Conservation (phyloP, 1,140 invertebrate genomes). For the Aleiodes sp. region DNA sequence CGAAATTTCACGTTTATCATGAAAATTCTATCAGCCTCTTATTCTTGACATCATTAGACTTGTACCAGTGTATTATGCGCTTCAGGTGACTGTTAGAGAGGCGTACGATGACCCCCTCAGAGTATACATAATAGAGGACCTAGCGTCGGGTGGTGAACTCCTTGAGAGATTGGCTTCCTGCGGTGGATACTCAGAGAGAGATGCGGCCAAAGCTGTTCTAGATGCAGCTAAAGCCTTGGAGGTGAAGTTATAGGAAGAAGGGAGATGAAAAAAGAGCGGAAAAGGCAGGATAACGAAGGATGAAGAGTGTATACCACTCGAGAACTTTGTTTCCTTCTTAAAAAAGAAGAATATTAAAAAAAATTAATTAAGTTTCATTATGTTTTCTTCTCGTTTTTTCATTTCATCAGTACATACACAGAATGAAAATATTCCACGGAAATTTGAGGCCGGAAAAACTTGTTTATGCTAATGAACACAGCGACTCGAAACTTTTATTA, state of each 20-base stretch:
- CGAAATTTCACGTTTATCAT: background rate
- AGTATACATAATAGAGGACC: conserved; percentile 46
- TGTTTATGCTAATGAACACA: conserved; percentile 61
- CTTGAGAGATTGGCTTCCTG: conserved; percentile 67
- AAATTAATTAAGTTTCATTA: background rate
- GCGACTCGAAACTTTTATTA: conserved; percentile 63
- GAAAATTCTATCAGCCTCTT: background rate
- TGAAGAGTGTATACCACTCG: too few species aligned
- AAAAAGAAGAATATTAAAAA: background rate
- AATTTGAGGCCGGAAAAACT: conserved; percentile 68
- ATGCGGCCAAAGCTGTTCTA: conserved; percentile 61
- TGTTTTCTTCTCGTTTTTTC: background rate
- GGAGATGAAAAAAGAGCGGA: background rate
- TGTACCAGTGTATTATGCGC: background rate
- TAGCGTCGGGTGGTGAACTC: conserved; percentile 60
- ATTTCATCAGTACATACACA: conserved; percentile 61
- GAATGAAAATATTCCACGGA: conserved; percentile 62
- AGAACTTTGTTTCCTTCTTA: background rate
- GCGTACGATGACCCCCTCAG: conserved; percentile 44
- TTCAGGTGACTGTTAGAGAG: conserved; percentile 46
- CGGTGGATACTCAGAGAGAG: conserved; percentile 65
- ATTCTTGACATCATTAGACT: background rate
- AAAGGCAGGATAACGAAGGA: too few species aligned
- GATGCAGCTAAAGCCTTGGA: conserved; percentile 62
- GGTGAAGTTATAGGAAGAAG: conserved; percentile 42